Evolutionary conservation across 2,113 vertebrate species (phyloP).

Genomic region (Fulmarus glacialis): DNA sequence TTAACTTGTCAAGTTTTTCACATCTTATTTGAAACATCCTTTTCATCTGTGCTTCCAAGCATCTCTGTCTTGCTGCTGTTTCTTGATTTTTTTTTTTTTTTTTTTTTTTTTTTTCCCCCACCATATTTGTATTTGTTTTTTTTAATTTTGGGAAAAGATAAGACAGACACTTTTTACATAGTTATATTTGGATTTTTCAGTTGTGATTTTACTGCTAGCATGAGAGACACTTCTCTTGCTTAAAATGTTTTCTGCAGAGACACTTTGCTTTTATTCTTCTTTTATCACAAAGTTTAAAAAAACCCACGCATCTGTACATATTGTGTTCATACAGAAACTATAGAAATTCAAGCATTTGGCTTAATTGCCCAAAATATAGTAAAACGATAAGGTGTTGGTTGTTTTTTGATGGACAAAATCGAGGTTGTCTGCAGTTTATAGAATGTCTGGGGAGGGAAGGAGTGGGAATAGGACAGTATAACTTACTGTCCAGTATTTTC

Average conservation of each 20-base stretch:
- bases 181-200: background rate
- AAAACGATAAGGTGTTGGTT: background rate
- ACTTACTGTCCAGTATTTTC: constrained; percentile 71
- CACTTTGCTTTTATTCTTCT: background rate
- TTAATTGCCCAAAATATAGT: constrained; percentile 30
- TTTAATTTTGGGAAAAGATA: background rate
- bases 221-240: background rate
- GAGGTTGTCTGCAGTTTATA: constrained; percentile 38
- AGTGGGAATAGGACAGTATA: constrained; percentile 65
- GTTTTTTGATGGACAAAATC: constrained; percentile 15
- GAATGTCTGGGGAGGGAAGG: constrained; percentile 69
- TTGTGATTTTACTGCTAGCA: background rate
- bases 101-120: too few relatives aligned
- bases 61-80: constrained; percentile 13
- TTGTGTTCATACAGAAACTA: background rate
- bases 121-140: background rate
- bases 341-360: constrained; percentile 8
- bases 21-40: constrained; percentile 2
- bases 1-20: background rate
- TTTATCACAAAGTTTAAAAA: background rate
- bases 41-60: constrained; percentile 20
- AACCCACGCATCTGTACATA: background rate
- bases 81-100: background rate
- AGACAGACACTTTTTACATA: background rate
- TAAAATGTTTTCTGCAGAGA: constrained; percentile 11